Evolutionary conservation across 2,113 vertebrate genomes (phyloP).

Genomic region (Peucedramus taeniatus): DNA sequence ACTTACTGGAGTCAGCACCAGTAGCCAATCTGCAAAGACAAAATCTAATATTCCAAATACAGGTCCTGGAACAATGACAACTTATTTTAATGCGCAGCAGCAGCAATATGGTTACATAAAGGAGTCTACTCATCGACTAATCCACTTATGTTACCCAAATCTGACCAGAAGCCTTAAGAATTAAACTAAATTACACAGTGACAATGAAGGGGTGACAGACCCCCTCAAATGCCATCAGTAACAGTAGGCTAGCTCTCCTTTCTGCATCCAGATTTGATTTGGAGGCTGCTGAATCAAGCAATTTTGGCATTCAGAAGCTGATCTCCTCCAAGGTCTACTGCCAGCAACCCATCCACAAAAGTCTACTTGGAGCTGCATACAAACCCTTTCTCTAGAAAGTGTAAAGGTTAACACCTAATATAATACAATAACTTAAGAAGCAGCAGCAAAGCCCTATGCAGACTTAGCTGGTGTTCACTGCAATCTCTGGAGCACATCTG

Average conservation of each 20-base stretch:
- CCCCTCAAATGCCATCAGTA: not conserved
- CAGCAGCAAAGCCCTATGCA: not conserved
- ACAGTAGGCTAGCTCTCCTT: not conserved
- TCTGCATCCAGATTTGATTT: not conserved
- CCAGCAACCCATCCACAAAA: not conserved
- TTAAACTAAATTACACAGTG: not conserved
- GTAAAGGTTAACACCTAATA: not conserved
- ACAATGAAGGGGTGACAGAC: not conserved
- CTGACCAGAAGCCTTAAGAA: not conserved
- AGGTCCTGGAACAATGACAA: conserved; percentile 18
- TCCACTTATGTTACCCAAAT: not conserved
- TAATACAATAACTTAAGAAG: not conserved
- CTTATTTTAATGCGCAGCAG: not conserved
- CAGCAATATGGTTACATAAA: conserved; percentile 4
- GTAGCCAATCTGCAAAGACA: not conserved
- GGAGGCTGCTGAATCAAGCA: not conserved
- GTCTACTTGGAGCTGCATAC: not conserved
- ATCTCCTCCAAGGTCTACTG: not conserved
- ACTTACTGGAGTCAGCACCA: not conserved
- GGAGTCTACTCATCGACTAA: not conserved
- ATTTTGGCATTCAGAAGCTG: not conserved
- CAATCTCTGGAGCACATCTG: not conserved
- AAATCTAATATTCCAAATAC: conserved; percentile 15
- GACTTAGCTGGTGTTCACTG: not conserved
- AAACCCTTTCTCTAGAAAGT: not conserved